Percentiles rank a stretch among this genome's conserved stretches.
phyloP scores from a whole-genome alignment of 64 coral and sea anemone genomes.

The Porites lutea region DNA sequence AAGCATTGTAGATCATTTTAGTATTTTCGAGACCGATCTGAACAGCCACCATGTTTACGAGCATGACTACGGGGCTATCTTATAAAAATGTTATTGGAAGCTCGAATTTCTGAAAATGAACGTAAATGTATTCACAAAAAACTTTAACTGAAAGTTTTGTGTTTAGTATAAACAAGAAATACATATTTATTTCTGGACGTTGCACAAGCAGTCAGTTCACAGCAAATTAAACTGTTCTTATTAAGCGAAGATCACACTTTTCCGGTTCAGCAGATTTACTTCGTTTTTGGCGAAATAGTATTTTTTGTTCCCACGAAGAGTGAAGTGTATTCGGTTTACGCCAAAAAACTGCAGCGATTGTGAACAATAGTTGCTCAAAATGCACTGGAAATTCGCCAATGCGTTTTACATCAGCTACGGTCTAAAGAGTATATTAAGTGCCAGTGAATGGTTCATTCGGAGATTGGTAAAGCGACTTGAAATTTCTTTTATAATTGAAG shows the following conservation, averaged over 20 bases:
- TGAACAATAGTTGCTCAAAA: not conserved
- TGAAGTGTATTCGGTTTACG: too few species aligned
- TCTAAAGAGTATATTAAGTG: not conserved
- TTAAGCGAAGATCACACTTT: too few species aligned
- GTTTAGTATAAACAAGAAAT: not conserved
- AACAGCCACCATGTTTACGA: not conserved
- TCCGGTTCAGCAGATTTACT: too few species aligned
- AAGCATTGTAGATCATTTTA: too few species aligned
- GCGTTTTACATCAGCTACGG: not conserved
- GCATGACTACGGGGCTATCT: not conserved
- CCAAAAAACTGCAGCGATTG: too few species aligned
- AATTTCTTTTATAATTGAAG: constrained; percentile 5
- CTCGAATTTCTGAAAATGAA: constrained; percentile 3
- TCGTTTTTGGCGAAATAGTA: too few species aligned
- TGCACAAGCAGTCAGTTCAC: not conserved
- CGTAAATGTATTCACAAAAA: constrained; percentile 12
- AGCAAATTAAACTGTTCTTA: too few species aligned
- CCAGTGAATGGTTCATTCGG: not conserved
- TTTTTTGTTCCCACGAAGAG: too few species aligned
- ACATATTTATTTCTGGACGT: not conserved
- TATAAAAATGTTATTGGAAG: not conserved
- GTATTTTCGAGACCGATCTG: not conserved
- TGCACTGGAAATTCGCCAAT: not conserved
- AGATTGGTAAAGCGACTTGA: not conserved
- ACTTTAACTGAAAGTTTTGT: not conserved